phyloP scores from a whole-genome alignment of 2,113 vertebrate species.

The Pleuronectes platessa region DNA sequence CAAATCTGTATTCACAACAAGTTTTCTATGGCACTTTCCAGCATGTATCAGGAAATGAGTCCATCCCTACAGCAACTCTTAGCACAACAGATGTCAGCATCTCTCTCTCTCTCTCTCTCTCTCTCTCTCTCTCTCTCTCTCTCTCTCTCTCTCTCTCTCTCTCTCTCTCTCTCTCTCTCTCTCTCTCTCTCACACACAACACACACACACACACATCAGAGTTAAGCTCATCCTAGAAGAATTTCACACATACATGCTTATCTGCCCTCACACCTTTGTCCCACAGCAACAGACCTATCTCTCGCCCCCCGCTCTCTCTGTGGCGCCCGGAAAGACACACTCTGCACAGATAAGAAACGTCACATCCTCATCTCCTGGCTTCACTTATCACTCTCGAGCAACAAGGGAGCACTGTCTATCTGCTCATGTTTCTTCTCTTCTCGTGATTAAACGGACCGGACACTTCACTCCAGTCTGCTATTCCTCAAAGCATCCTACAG shows the following conservation, averaged over 20 bases:
- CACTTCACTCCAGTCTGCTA: conserved; percentile 1
- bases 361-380: conserved; percentile 55
- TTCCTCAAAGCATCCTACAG: conserved; percentile 6
- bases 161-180: conserved; percentile 1
- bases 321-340: conserved; percentile 44
- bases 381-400: conserved; percentile 73
- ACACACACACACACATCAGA: conserved; percentile 44
- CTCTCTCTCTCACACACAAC: conserved; percentile 48
- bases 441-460: conserved; percentile 54
- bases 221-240: conserved; percentile 62
- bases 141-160: not conserved
- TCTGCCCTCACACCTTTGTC: conserved; percentile 71
- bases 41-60: conserved; percentile 45
- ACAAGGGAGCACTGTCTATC: conserved; percentile 62
- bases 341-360: conserved; percentile 67
- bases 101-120: conserved; percentile 19
- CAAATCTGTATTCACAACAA: conserved; percentile 22
- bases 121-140: conserved; percentile 7
- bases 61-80: conserved; percentile 27
- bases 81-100: conserved; percentile 46
- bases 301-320: conserved; percentile 13
- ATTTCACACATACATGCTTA: conserved; percentile 69
- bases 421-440: conserved; percentile 48
- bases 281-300: conserved; percentile 63
- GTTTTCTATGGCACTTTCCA: conserved; percentile 13